A percentile compares a stretch with the other conserved stretches of the same genome.
These are phyloP conservation scores for Temnopleurus reevesii DNA, from an alignment of 53 echinoderm and acorn worm genomes.

Conservation along the genomic window DNA sequence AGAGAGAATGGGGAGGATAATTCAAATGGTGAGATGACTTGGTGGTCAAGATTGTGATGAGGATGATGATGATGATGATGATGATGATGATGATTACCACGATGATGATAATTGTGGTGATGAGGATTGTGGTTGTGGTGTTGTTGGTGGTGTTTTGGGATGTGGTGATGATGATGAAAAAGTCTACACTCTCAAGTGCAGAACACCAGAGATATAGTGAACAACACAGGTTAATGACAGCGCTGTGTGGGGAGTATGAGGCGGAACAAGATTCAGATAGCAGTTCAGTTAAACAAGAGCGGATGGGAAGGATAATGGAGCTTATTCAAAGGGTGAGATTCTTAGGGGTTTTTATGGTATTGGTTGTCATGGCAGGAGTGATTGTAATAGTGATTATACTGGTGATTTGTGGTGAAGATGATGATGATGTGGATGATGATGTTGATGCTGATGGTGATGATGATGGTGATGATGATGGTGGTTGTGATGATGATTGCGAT, in stretches of 20 bases:
- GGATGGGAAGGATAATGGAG: constrained; percentile 83
- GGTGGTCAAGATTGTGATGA: no score
- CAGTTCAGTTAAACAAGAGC: constrained; percentile 73
- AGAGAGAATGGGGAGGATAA: no score
- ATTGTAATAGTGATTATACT: not conserved
- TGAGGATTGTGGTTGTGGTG: no score
- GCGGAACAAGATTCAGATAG: constrained; percentile 71
- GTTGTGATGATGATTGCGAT: not conserved
- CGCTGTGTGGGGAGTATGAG: constrained; percentile 79
- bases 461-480: not conserved
- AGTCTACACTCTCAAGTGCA: constrained; percentile 49
- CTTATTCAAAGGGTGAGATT: constrained; percentile 89
- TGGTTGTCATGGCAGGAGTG: not conserved
- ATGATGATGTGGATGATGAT: not conserved
- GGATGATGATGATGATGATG: no score
- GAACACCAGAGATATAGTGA: constrained; percentile 86
- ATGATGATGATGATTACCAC: no score
- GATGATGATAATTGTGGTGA: no score
- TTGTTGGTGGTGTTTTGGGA: no score
- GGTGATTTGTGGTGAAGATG: not conserved
- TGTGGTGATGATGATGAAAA: no score
- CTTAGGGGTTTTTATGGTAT: not conserved
- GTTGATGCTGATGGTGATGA: not conserved
- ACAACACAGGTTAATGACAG: constrained; percentile 75
- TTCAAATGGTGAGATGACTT: no score